A percentile compares a stretch with the other conserved stretches of the same genome.
These are phyloP conservation scores for Gila orcuttii DNA, from an alignment of 2,113 vertebrate genomes.

Conservation along the genomic window DNA sequence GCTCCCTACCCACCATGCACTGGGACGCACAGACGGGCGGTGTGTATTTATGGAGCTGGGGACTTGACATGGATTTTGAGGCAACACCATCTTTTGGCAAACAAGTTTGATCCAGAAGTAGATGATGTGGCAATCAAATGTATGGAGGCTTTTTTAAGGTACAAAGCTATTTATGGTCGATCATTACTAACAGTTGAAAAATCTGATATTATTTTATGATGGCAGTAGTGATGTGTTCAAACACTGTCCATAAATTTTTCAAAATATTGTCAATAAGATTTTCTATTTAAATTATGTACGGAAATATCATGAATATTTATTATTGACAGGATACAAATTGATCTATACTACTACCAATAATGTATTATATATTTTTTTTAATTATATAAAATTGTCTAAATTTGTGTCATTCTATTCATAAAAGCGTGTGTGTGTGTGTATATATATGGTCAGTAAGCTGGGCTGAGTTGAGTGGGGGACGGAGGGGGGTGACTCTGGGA, in stretches of 20 bases:
- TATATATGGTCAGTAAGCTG: no score
- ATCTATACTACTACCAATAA: background rate
- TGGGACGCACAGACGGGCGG: constrained; percentile 72
- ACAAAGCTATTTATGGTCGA: constrained; percentile 71
- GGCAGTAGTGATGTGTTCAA: background rate
- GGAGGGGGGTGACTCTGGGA: no score
- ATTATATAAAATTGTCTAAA: no score
- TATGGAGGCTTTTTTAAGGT: constrained; percentile 80
- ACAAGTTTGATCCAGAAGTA: constrained; percentile 88
- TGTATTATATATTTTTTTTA: background rate
- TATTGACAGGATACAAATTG: background rate
- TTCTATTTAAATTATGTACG: background rate
- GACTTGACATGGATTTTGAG: constrained; percentile 85
- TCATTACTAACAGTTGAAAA: constrained; percentile 4
- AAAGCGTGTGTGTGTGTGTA: no score
- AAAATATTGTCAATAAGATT: background rate
- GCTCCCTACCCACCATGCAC: constrained; percentile 84
- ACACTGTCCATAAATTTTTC: background rate
- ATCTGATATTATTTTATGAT: background rate
- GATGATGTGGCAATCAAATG: constrained; percentile 83
- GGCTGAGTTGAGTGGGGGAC: no score
- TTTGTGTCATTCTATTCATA: no score
- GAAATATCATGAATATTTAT: background rate
- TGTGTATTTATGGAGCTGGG: constrained; percentile 86
- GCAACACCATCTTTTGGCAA: constrained; percentile 87